A percentile compares a stretch with the other conserved stretches of the same genome.
phyloP scores from a whole-genome alignment of 2,888 invertebrate genomes.

The Euzetes globulus region DNA sequence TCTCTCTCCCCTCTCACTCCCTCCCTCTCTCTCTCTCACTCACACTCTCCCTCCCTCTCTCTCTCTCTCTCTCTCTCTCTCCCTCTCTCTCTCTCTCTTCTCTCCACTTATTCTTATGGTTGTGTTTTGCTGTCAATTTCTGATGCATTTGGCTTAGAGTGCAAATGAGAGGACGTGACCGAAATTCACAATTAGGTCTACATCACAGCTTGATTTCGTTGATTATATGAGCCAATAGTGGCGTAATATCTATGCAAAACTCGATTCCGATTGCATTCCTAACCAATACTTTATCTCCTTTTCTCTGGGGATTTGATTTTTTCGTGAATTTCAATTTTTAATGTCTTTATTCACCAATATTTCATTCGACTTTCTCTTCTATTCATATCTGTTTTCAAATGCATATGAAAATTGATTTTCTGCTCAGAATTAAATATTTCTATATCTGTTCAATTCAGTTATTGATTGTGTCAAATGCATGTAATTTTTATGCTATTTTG shows the following conservation, averaged over 20 bases:
- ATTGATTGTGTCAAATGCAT: not conserved
- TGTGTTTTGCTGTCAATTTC: constrained; percentile 24
- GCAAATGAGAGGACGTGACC: constrained; percentile 22
- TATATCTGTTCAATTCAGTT: not conserved
- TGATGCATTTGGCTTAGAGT: constrained; percentile 12
- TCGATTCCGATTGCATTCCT: not conserved
- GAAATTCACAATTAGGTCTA: constrained; percentile 7
- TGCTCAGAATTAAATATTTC: not conserved
- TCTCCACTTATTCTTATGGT: constrained; percentile 2
- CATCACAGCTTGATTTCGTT: constrained; percentile 12
- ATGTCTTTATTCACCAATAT: constrained; percentile 4
- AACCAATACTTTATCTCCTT: not conserved
- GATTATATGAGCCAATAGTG: constrained; percentile 7
- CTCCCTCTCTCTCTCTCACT: constrained; percentile 26
- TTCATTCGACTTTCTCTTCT: not conserved
- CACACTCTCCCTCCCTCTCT: constrained; percentile 22
- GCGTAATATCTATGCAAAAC: constrained; percentile 11
- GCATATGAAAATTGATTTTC: constrained; percentile 5
- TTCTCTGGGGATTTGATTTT: constrained; percentile 11
- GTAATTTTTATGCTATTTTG: not conserved
- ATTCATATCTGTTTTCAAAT: not conserved
- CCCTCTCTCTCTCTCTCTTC: not conserved
- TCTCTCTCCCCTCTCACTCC: not conserved
- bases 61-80: constrained; percentile 24
- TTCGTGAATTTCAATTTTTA: constrained; percentile 19